Base-by-base conservation (phyloP, 1,140 invertebrate species). In the Paramacrobiotus metropolitanus region DNA sequence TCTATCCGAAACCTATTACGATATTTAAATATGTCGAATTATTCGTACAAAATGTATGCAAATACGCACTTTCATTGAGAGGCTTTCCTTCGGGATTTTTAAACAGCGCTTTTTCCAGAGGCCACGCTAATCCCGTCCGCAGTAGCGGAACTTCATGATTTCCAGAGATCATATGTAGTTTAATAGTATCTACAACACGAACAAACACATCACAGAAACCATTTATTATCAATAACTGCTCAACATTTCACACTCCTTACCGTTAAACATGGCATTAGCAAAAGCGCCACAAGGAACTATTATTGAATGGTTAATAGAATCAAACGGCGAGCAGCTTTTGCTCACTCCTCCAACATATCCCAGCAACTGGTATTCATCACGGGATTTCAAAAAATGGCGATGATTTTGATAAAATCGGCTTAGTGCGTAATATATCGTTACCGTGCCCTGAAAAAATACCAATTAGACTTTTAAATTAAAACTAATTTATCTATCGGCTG, bases 331-430 rank as follows among this genome's bases (percentile, higher is more conserved):
- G 48, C 48, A 55, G 24, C 28, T 55, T 4, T 4, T 20, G 48
- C 48, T 55, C 15, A 55, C 15, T 4, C 15, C 15, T 24, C 15
- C 15, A 9, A 55, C 24, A 9, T 55, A 4, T 4, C 48, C 48
- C 15, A 55, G 15, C 48, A 55, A 55, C 48, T 55, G 48, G 15
- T 20, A 55, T 24, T 55, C 48, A 24, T 55, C 48, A 9, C 24
- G 15, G 48, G 48, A 55, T 24, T 55, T 55, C 15, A 55, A 9
- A 4, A 55, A 24, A 24, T 20, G 24, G 15, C 48, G 48, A 28
- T 55, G 48, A 24, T 55, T 55, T 24, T 55, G 48, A 24, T 55
- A 55, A 24, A 55, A 55, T 4, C 48, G 48, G 24, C 48, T 55
- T 15, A 55, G 24, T 15, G 48, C 48, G 48, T 55, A 55, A 24